Percentiles rank a stretch among this genome's conserved stretches.
Conservation (phyloP, 2,113 vertebrate genomes). For the Erinaceus europaeus region DNA sequence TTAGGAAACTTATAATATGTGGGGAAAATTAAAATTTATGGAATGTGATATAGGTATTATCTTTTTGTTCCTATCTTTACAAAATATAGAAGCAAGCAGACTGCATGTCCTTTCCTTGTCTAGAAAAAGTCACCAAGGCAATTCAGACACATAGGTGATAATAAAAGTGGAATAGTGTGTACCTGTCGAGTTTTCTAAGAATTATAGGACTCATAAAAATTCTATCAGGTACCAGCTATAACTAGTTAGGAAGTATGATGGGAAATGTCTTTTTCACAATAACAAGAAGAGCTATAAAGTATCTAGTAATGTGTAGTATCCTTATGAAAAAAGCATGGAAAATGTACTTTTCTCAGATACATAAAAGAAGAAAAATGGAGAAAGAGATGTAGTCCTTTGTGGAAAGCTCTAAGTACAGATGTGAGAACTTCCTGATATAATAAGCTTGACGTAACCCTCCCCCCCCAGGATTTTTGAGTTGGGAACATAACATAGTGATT, state of each 20-base stretch:
- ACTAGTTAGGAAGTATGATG: constrained; percentile 19
- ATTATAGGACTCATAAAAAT: constrained; percentile 59
- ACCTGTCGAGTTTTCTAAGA: constrained; percentile 26
- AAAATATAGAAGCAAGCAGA: background rate
- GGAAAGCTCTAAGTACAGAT: background rate
- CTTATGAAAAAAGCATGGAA: background rate
- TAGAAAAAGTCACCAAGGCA: background rate
- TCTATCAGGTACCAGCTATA: constrained; percentile 24
- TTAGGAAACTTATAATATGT: background rate
- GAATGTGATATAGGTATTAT: background rate
- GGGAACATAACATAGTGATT: background rate
- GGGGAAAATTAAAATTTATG: background rate
- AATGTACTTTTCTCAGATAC: background rate
- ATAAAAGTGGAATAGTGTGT: background rate
- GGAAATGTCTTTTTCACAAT: constrained; percentile 36
- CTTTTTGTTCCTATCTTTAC: background rate
- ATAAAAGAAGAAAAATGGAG: constrained; percentile 3
- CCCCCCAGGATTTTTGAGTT: background rate
- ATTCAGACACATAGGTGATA: background rate
- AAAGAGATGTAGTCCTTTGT: background rate
- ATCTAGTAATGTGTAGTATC: background rate
- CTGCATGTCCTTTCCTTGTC: background rate
- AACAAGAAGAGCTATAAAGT: constrained; percentile 17
- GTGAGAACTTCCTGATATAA: background rate
- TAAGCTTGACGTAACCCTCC: background rate